Evolutionary conservation across 2,888 invertebrate species (phyloP), one percentile per base, ranked within the genome.

Genomic region (Neocrepidodera transversa): DNA sequence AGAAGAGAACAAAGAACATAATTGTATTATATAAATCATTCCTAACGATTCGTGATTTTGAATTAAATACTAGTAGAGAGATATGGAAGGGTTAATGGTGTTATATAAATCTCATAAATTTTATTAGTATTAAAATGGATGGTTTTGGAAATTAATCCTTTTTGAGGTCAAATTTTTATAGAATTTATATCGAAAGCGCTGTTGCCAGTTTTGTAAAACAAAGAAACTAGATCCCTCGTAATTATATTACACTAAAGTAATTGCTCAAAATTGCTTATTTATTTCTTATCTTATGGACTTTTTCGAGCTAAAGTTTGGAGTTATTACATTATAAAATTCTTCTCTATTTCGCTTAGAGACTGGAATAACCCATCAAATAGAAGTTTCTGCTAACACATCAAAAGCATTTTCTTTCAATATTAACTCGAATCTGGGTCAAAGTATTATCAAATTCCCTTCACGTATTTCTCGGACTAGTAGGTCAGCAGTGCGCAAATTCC

Each of bases 1-100:
- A 45, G 28, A 45, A 26, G 23, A 26, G 45, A 45, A 45, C 45
- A 45, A 45, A 45, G 45, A 23, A 45, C 26, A 45, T 26, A 45
- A 45, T 45, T 45, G 28, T 11, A 45, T n/a, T 26, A 26, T 26
- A 45, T 45, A 11, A 11, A 45, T 45, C 28, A 26, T 14, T 23
- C 13, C 26, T 13, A n/a, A 45, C 11, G 26, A 26, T 45, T 45
- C 26, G 7, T 7, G 42, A 11, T 23, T 20, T 18, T 14, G 10
- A 16, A 40, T 16, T 40, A 17, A n/a, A n/a, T n/a, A n/a, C n/a
- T n/a, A n/a, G 11, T 20, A 42, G 42, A 11, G n/a, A 42, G 20
- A 11, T 42, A 18, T 23, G 42, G 2, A 2, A 28, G 10, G 28
- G 2, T 28, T 17, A 40, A 40, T 40, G 14, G 17, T 17, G 16